Base-by-base conservation (phyloP, 2,888 invertebrate species). In the Lasiommata megera region DNA sequence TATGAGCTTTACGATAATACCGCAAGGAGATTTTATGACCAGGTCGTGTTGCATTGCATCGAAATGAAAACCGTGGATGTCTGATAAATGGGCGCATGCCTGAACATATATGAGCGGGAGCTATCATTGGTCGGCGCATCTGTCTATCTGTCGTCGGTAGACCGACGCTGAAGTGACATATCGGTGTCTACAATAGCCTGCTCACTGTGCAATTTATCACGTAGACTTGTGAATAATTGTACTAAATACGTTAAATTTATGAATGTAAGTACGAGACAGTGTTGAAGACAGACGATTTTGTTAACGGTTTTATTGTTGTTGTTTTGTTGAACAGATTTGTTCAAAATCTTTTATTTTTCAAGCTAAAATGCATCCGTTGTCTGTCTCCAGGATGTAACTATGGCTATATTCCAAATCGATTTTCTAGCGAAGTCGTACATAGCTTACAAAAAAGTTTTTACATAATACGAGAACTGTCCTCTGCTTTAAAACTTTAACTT, bases 101-200 rank as follows among this genome's bases (percentile, higher is more conserved):
- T 14, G 37, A 37, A 38, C 50, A 52, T 52, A 52, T 28, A 40
- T 29, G 40, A 16, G n/a, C 31, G 29, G 31, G 40, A 16, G 51
- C 40, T 37, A 41, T 52, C 28, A 31, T 40, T 31, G 28, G 40
- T 16, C 31, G 31, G 40, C 31, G n/a, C 31, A 52, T 52, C 40
- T 17, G 40, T 52, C 51, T 41, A n/a, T 29, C 29, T 29, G 40
- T 52, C 51, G n/a, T 52, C 40, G 51, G 40, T 52, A 40, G 41
- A 41, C 51, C 51, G 40, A 40, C 29, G 51, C 16, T 31, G 29
- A 17, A 29, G 51, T 41, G 40, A 52, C 40, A 31, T 31, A 41
- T 52, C 51, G 28, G 17, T 52, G 51, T 52, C 51, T 40, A 52
- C 51, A 52, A 14, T 41, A 31, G 29, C 9, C 28, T 31, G 29